Conservation (phyloP, 2,797 vertebrate genomes). For the Notoglanidium macrostoma region DNA sequence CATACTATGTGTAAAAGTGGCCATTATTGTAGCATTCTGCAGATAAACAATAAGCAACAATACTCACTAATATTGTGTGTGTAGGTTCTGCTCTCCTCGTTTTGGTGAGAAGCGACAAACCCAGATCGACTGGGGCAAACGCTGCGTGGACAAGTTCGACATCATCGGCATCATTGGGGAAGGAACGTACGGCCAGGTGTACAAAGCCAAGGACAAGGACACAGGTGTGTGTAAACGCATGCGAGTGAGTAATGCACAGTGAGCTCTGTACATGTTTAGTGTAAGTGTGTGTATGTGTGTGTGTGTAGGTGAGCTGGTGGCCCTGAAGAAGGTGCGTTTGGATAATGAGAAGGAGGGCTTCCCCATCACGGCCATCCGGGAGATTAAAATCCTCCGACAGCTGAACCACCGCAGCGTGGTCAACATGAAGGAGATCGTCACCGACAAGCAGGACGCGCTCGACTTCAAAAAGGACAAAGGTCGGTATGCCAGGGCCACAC, state of each 20-base stretch:
- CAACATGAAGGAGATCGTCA: slow-evolving; percentile 99
- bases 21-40: too few relatives aligned
- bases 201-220: slow-evolving; percentile 99
- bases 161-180: slow-evolving; percentile 99
- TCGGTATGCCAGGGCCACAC: slow-evolving; percentile 55
- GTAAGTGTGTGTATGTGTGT: neutral
- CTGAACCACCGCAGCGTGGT: slow-evolving; percentile 96
- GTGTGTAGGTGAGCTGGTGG: slow-evolving; percentile 81
- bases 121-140: slow-evolving; percentile 97
- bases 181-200: slow-evolving; percentile 97
- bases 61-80: neutral
- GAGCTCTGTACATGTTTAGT: neutral
- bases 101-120: slow-evolving; percentile 96
- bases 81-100: slow-evolving; percentile 93
- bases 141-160: slow-evolving; percentile 97
- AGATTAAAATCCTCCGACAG: slow-evolving; percentile 97
- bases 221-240: slow-evolving; percentile 79
- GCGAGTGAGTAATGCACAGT: neutral
- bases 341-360: slow-evolving; percentile 99
- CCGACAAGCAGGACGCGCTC: slow-evolving; percentile 96
- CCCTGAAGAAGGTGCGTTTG: slow-evolving; percentile 95
- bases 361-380: slow-evolving; percentile 97
- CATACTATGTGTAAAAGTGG: too few relatives aligned
- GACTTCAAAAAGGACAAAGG: slow-evolving; percentile 99
- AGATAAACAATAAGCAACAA: neutral